Percentiles rank a stretch among this genome's conserved stretches.
Evolutionary conservation across 2,113 vertebrate genomes (phyloP).

Genomic region (Barbus barbus): DNA sequence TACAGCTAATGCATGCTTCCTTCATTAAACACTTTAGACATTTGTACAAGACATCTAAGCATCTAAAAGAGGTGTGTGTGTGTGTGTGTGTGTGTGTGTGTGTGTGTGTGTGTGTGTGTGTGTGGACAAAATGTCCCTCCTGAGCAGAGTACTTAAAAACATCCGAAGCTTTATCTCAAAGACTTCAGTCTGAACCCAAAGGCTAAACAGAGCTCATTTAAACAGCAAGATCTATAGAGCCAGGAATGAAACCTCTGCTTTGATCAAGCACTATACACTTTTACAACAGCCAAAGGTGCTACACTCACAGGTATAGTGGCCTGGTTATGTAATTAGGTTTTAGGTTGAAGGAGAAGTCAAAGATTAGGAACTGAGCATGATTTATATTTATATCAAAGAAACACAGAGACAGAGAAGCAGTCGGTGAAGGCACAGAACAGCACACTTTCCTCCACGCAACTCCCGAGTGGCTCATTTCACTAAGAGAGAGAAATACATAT

Average conservation of each 20-base stretch:
- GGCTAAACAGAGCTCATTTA: constrained; percentile 34
- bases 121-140: constrained; percentile 12
- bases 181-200: constrained; percentile 1
- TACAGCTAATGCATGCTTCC: too few relatives aligned
- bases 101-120: too few relatives aligned
- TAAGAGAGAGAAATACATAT: constrained; percentile 28
- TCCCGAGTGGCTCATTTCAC: constrained; percentile 41
- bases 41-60: too few relatives aligned
- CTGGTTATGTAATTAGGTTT: constrained; percentile 21
- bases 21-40: too few relatives aligned
- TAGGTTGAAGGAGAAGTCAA: constrained; percentile 8
- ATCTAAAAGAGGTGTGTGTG: too few relatives aligned
- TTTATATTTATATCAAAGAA: constrained; percentile 6
- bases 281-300: background rate
- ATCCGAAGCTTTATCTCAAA: constrained; percentile 21
- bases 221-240: background rate
- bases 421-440: constrained; percentile 51
- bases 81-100: too few relatives aligned
- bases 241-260: constrained; percentile 6
- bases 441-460: constrained; percentile 37
- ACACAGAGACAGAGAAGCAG: constrained; percentile 4
- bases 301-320: background rate
- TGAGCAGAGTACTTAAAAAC: background rate
- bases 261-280: background rate
- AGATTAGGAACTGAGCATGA: constrained; percentile 14